Evolutionary conservation across 2,113 vertebrate species (phyloP).

Genomic region (Raphicerus campestris): DNA sequence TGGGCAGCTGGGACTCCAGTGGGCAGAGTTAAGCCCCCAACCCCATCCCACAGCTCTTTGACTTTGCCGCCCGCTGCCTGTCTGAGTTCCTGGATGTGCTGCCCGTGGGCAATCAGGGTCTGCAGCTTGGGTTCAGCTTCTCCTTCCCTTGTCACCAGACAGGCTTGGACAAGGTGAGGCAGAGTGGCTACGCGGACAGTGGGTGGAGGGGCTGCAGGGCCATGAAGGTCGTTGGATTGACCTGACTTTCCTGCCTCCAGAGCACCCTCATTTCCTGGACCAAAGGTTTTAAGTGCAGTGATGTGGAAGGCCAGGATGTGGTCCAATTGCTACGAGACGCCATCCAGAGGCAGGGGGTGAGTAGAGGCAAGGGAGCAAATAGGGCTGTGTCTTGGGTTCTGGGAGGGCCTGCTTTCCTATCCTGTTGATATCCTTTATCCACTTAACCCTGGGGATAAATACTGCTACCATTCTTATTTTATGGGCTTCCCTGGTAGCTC

Average conservation of each 20-base stretch:
- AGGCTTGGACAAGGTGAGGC: slow-evolving; percentile 83
- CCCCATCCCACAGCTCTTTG: slow-evolving; percentile 84
- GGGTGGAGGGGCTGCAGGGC: not conserved
- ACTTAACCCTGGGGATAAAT: not conserved
- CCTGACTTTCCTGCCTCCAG: slow-evolving; percentile 69
- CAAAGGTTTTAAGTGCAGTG: slow-evolving; percentile 87
- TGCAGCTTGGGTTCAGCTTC: slow-evolving; percentile 89
- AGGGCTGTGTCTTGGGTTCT: not conserved
- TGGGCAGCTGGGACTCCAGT: not conserved
- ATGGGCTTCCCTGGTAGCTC: not conserved
- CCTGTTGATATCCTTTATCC: not conserved
- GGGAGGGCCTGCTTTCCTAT: not conserved
- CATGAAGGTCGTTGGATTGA: not conserved
- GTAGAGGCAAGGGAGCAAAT: not conserved
- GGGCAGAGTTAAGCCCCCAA: not conserved
- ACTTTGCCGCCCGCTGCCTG: slow-evolving; percentile 86
- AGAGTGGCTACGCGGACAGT: not conserved
- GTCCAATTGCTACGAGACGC: slow-evolving; percentile 84
- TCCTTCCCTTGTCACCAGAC: slow-evolving; percentile 88
- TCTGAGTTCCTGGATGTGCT: slow-evolving; percentile 75
- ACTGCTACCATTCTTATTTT: not conserved
- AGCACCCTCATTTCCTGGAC: slow-evolving; percentile 90
- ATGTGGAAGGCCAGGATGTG: slow-evolving; percentile 86
- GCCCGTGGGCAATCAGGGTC: slow-evolving; percentile 42
- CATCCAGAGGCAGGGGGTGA: slow-evolving; percentile 82